Conservation (phyloP, 2,113 vertebrate genomes). For the Capreolus pygargus region DNA sequence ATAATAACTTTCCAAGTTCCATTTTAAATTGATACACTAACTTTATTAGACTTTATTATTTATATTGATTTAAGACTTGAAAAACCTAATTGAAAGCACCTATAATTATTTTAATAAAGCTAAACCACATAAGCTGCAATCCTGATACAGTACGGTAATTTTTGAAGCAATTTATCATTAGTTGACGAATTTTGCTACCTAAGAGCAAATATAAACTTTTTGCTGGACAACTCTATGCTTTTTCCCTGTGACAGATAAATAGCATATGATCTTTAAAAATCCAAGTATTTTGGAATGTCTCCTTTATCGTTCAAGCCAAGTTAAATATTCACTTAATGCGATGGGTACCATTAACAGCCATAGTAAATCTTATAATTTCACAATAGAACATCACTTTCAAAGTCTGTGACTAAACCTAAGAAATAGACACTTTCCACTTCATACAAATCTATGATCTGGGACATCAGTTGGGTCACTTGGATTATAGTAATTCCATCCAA, state of each 20-base stretch:
- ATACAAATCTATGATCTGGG: slow-evolving; percentile 89
- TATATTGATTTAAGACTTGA: no score
- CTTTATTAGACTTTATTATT: neutral
- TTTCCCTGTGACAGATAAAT: neutral
- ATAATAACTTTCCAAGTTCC: neutral
- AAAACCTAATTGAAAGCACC: neutral
- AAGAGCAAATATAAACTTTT: neutral
- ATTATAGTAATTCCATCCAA: slow-evolving; percentile 95
- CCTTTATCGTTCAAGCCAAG: neutral
- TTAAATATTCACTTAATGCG: neutral
- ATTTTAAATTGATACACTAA: neutral
- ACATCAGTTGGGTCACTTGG: slow-evolving; percentile 89
- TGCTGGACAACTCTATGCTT: neutral
- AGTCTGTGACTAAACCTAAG: neutral
- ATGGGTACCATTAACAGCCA: neutral
- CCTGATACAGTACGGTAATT: neutral
- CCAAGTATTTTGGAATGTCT: no score
- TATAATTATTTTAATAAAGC: neutral
- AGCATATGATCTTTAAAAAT: neutral
- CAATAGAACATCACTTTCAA: fast-evolving
- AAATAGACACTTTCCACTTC: fast-evolving
- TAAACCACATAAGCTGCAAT: no score
- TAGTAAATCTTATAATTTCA: neutral
- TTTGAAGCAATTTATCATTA: neutral
- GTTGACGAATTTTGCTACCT: no score